phyloP scores from a whole-genome alignment of 2,113 vertebrate species.

The Ailurus styani region DNA sequence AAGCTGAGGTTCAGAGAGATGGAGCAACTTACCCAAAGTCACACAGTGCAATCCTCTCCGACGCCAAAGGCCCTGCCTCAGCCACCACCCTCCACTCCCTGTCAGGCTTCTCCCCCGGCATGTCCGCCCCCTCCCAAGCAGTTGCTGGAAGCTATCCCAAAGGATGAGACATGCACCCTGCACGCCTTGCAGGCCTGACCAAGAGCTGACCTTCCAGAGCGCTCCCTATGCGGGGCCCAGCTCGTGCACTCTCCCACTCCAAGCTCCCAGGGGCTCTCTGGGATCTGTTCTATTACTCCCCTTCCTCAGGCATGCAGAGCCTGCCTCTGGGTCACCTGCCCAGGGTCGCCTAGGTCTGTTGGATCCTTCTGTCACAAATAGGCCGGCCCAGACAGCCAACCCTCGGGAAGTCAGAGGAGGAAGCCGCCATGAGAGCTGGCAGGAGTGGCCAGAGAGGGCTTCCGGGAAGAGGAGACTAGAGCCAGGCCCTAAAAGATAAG shows the following conservation, averaged over 20 bases:
- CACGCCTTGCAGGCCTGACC: rapidly evolving
- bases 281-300: rapidly evolving
- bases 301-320: too few relatives aligned
- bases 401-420: not conserved
- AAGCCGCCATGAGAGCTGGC: not conserved
- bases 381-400: not conserved
- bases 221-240: rapidly evolving
- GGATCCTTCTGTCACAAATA: not conserved
- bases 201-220: not conserved
- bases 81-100: rapidly evolving
- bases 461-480: not conserved
- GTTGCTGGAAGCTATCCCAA: rapidly evolving
- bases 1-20: not conserved
- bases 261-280: not conserved
- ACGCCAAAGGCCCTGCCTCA: not conserved
- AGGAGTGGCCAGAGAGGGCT: not conserved
- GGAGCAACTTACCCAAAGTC: not conserved
- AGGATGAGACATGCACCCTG: not conserved
- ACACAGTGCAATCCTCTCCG: not conserved
- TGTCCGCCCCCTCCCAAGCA: not conserved
- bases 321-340: too few relatives aligned
- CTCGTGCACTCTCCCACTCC: rapidly evolving
- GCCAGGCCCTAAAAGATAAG: not conserved
- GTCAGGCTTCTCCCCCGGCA: not conserved
- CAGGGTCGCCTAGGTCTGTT: not conserved